A percentile compares a stretch with the other conserved stretches of the same genome.
These are phyloP conservation scores for Ophion obscuratus DNA, from an alignment of 2,888 invertebrate genomes.

Conservation along the genomic window DNA sequence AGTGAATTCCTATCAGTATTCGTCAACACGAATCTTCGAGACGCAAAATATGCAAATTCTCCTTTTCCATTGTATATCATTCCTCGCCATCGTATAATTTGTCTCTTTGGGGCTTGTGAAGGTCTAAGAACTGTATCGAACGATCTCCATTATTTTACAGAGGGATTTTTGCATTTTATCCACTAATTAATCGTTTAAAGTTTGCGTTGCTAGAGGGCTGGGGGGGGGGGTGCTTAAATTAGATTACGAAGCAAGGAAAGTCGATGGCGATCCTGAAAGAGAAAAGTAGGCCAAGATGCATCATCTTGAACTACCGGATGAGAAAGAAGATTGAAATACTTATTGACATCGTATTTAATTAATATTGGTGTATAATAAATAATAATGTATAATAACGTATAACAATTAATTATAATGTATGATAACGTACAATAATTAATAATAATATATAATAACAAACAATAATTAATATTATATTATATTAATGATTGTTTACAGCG, in stretches of 20 bases:
- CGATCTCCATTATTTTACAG: slow-evolving; percentile 11
- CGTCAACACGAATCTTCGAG: slow-evolving; percentile 33
- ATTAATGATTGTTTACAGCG: too few relatives aligned
- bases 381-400: too few relatives aligned
- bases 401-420: too few relatives aligned
- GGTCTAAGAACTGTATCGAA: neutral
- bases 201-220: neutral
- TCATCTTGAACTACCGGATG: too few relatives aligned
- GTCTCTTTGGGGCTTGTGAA: slow-evolving; percentile 7
- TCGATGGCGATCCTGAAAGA: neutral
- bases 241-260: neutral
- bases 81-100: slow-evolving; percentile 27
- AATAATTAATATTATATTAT: too few relatives aligned
- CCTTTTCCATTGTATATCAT: slow-evolving; percentile 48
- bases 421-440: too few relatives aligned
- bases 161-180: slow-evolving; percentile 25
- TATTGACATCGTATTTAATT: too few relatives aligned
- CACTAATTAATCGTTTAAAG: neutral
- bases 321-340: too few relatives aligned
- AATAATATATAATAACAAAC: too few relatives aligned
- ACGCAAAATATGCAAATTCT: slow-evolving; percentile 48
- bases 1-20: slow-evolving; percentile 49
- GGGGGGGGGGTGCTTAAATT: neutral
- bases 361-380: too few relatives aligned
- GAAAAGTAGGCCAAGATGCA: too few relatives aligned